Evolutionary conservation across 2,888 invertebrate genomes (phyloP), one percentile per base, ranked within the genome.

Genomic region (Hypolimnas misippus): DNA sequence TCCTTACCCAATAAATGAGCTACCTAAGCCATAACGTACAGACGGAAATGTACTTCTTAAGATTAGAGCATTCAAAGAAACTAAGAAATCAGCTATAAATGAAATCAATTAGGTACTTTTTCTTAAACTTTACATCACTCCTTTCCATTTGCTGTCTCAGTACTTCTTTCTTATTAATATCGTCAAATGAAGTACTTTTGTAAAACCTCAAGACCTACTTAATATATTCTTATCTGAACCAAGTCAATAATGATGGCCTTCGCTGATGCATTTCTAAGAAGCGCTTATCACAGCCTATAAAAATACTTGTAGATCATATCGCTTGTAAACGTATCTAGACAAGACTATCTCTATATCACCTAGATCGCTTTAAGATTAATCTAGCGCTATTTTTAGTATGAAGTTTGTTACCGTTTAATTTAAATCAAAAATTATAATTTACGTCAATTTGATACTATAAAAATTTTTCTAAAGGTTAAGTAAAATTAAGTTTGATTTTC

Each of bases 161-260:
- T 10, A 3, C 35, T 25, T n/a, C n/a, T n/a, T n/a, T n/a, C n/a
- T n/a, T n/a, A n/a, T n/a, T n/a, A n/a, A n/a, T n/a, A n/a, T n/a
- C n/a, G n/a, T n/a, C n/a, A n/a, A n/a, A n/a, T n/a, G n/a, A 38
- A 38, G n/a, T n/a, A 12, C 35, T n/a, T 1, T 38, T 38, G 35
- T 38, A 38, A n/a, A 38, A 33, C 2, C 35, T n/a, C n/a, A 38
- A 38, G 35, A 62, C 17, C 51, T 56, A 51, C 40, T 56, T 42
- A 46, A 46, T 35, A 54, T 12, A 12, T 56, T 50, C 38, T 49
- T 59, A 65, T 62, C 62, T 46, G 14, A 60, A 51, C 38, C 10
- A 16, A 54, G 46, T 58, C 71, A 69, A 60, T 68, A 71, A 70
- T 70, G 67, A 73, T 68, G 72, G 63, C 63, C 67, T 68, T 66